Evolutionary conservation across 2,888 invertebrate species (phyloP), one percentile per base, ranked within the genome.

Genomic region (Microctonus brassicae): DNA sequence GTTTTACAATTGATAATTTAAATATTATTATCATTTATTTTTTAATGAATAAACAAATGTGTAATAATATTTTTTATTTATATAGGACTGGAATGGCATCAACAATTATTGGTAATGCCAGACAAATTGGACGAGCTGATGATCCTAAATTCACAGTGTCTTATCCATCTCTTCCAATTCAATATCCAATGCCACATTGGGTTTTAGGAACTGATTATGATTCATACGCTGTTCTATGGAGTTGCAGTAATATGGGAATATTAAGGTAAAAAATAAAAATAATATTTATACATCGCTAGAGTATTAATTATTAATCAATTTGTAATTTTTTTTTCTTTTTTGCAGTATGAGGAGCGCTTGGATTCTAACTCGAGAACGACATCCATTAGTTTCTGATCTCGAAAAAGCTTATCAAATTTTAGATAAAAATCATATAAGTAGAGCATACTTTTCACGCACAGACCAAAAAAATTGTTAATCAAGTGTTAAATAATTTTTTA

Each of bases 171-270:
- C 83, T 92, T 47, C 92, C 92, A 87, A 89, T 90, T 34, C 83
- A 88, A 34, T 86, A 89, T 47, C 89, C 90, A 29, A 89, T 89
- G 1, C 89, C 91, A 0, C 92, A 93, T 80, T 92, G 92, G 92
- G 87, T 93, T 0, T 79, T 93, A 13, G 90, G 89, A 33, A 93
- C 93, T 0, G 93, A 93, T 81, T 93, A 93, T 81, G 86, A 86
- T 0, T 87, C 87, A 34, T 93, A 90, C 76, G 87, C 92, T 0
- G 89, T 93, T 0, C 90, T 92, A 3, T 93, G 92, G 88, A 90
- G 91, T 29, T 93, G 93, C 79, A 82, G 81, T 1, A 89, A 91
- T 75, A 82, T 91, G 66, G 90, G 90, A 62, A 77, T 91, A 17
- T 86, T 91, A 71, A 90, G 91, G 87, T 87, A 77, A 73, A 53